Base-by-base conservation (phyloP, 1,140 invertebrate genomes). In the Proctacanthus coquilletti region DNA sequence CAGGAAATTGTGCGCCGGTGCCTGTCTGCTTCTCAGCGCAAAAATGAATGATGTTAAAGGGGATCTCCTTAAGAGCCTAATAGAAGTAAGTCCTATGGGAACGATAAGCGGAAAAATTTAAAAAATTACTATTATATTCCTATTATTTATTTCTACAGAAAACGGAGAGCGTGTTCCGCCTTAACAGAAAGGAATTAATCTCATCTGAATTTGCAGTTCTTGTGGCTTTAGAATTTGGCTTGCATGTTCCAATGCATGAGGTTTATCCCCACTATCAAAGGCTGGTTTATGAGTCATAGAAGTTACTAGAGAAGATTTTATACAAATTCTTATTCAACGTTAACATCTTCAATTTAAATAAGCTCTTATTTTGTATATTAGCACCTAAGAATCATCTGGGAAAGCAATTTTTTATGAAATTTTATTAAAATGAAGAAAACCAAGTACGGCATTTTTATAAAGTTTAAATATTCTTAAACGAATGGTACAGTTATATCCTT, bases 41-140 rank as follows among this genome's bases (percentile, higher is more conserved):
- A 98, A 98, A 64, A 71, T 98, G 40, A 97, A 96, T 60, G 93
- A 98, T 56, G 80, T 93, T 17, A 96, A 95, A 64, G 88, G 91
- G 23, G 80, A 84, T 46, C 69, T 75, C 27, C 66, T 96, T 25
- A 84, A 84, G 56, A 70, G 74, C 35, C 64, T 97, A 13, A 83
- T 95, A 38, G 87, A 94, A 72, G 84, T 88, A 68, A 57, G 45
- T 39, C 40, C n/a, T n/a, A n/a, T n/a, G n/a, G n/a, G n/a, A n/a
- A n/a, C n/a, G n/a, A n/a, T n/a, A n/a, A n/a, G n/a, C n/a, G n/a
- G n/a, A n/a, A 35, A 35, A 1, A 21, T 13, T 43, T 31, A 25
- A 21, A 31, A 11, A 21, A 34, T 45, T 32, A 14, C 38, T 31
- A 42, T 45, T 44, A 42, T 42, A 46, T 38, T 14, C 37, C 39